Evolutionary conservation across 2,797 vertebrate species (phyloP).

Genomic region (Thripadectes ignobilis): DNA sequence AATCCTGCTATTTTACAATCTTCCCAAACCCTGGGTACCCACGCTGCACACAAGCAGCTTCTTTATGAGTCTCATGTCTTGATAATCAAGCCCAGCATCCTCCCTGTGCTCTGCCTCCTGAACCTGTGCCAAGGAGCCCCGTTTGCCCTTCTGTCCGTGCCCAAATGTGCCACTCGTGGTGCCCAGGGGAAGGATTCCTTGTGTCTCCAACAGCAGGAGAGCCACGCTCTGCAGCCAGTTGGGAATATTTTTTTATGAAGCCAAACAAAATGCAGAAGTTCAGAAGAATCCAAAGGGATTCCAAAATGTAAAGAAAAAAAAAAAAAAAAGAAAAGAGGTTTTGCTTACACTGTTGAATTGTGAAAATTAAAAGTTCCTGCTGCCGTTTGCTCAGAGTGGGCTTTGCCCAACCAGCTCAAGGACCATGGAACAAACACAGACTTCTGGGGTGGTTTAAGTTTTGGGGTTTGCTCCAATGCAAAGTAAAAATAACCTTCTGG

Average conservation of each 20-base stretch:
- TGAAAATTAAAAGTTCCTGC: neutral
- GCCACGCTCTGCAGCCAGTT: fast-evolving
- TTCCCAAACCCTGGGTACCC: neutral
- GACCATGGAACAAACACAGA: neutral
- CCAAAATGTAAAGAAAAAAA: neutral
- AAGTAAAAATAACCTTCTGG: neutral
- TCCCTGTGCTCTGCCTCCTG: neutral
- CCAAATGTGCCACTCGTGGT: neutral
- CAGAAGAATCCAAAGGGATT: neutral
- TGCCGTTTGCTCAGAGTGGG: neutral
- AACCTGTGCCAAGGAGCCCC: neutral
- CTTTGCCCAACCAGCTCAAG: neutral
- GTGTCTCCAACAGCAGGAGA: neutral
- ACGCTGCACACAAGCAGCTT: neutral
- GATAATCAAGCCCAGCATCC: neutral
- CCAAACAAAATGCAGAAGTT: neutral
- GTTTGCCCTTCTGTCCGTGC: neutral
- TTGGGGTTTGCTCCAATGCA: neutral
- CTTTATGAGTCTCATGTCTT: neutral
- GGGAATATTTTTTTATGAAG: neutral
- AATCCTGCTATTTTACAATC: neutral
- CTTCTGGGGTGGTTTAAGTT: neutral
- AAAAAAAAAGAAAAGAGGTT: neutral
- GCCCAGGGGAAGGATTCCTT: neutral
- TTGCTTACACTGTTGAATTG: neutral